A percentile compares a stretch with the other conserved stretches of the same genome.
Evolutionary conservation across 2,888 invertebrate species (phyloP).

Genomic region (Diadegma fenestrale): DNA sequence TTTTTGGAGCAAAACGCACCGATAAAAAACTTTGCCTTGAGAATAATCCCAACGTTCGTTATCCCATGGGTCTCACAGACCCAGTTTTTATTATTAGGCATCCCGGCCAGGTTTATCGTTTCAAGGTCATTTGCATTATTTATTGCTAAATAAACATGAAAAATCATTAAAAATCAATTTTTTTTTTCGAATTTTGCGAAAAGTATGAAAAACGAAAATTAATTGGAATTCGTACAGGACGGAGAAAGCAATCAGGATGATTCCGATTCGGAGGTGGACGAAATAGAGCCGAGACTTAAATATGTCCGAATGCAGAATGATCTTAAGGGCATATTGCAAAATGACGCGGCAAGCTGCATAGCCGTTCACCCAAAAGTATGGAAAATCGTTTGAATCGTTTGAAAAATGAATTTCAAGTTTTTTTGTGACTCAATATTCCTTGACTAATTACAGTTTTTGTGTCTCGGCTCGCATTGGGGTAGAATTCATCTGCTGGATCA

Average conservation of each 20-base stretch:
- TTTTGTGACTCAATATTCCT: neutral
- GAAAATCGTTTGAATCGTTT: neutral
- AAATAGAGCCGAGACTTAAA: slow-evolving; percentile 95
- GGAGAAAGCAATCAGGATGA: slow-evolving; percentile 81
- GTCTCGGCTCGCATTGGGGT: slow-evolving; percentile 97
- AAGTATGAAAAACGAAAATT: neutral
- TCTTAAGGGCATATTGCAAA: slow-evolving; percentile 92
- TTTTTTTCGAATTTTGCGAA: neutral
- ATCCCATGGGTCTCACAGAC: neutral
- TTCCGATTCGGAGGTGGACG: slow-evolving; percentile 86
- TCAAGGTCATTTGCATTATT: neutral
- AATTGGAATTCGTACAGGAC: slow-evolving; percentile 72
- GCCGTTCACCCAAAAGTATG: slow-evolving; percentile 95
- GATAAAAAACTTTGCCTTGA: neutral
- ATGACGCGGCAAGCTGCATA: slow-evolving; percentile 96
- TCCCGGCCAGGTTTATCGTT: neutral
- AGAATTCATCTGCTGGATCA: slow-evolving; percentile 96
- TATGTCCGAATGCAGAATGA: slow-evolving; percentile 96
- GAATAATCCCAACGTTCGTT: neutral
- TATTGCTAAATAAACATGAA: neutral
- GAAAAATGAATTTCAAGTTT: neutral
- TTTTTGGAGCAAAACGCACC: neutral
- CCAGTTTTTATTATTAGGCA: neutral
- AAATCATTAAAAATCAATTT: neutral
- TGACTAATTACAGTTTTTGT: slow-evolving; percentile 89